Conservation (phyloP, 2,888 invertebrate genomes). For the Xestia rhomboidea region DNA sequence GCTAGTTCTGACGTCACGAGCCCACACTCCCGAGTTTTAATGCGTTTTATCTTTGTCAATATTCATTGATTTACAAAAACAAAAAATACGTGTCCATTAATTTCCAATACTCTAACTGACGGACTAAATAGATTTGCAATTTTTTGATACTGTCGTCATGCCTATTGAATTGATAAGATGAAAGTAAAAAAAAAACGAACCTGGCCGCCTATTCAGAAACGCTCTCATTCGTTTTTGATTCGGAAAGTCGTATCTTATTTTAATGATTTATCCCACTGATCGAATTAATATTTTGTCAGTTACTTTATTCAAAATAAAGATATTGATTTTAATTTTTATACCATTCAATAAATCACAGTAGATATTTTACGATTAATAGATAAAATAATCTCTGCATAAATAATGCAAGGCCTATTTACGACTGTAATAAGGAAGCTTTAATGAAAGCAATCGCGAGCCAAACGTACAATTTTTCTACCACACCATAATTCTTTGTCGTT, state of each 20-base stretch:
- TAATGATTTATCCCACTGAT: neutral
- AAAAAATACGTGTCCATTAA: no score
- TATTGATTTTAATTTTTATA: constrained; percentile 9
- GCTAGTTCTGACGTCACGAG: no score
- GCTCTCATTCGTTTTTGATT: no score
- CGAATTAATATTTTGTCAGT: neutral
- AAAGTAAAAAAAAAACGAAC: neutral
- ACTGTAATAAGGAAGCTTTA: neutral
- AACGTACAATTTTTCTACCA: neutral
- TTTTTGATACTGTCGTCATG: no score
- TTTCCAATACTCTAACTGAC: no score
- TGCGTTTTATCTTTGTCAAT: no score
- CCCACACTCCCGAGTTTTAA: no score
- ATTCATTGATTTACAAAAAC: no score
- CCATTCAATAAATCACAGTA: neutral
- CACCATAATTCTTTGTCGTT: no score
- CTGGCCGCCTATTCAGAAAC: no score
- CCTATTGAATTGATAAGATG: neutral
- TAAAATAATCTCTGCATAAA: neutral
- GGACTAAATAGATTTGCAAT: no score
- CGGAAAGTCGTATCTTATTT: no score
- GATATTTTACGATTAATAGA: neutral
- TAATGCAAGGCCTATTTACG: neutral
- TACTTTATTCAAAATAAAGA: neutral
- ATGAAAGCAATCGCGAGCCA: neutral